phyloP scores from a whole-genome alignment of 2,113 vertebrate species.

The Rutilus rutilus region DNA sequence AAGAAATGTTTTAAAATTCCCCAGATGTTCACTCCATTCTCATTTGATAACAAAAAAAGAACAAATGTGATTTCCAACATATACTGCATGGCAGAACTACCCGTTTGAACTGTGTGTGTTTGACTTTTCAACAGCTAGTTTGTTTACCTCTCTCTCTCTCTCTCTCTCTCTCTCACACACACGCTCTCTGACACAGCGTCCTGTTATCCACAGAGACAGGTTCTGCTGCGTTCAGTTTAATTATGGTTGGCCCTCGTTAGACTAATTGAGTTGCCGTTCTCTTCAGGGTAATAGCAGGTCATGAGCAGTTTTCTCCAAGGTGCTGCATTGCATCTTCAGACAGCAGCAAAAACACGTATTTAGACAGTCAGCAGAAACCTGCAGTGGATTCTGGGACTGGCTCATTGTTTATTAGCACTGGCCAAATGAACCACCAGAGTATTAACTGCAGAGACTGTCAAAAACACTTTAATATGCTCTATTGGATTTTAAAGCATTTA shows the following conservation, averaged over 20 bases:
- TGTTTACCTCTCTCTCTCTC: not conserved
- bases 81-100: not conserved
- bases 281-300: constrained; percentile 41
- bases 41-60: not conserved
- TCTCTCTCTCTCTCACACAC: no score
- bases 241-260: constrained; percentile 22
- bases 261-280: constrained; percentile 28
- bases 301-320: constrained; percentile 9
- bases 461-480: constrained; percentile 15
- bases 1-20: not conserved
- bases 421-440: constrained; percentile 18
- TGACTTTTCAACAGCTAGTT: not conserved
- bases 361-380: constrained; percentile 23
- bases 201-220: not conserved
- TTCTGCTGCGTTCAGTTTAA: constrained; percentile 14
- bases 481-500: not conserved
- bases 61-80: not conserved
- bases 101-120: not conserved
- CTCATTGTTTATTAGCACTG: not conserved
- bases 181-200: not conserved
- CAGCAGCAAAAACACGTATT: constrained; percentile 35
- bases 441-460: not conserved
- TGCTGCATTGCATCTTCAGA: constrained; percentile 33
- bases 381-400: constrained; percentile 14
- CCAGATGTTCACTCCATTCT: no score